Percentiles rank a stretch among this genome's conserved stretches.
phyloP scores from a whole-genome alignment of 2,797 vertebrate species.

The Pseudochaenichthys georgianus region DNA sequence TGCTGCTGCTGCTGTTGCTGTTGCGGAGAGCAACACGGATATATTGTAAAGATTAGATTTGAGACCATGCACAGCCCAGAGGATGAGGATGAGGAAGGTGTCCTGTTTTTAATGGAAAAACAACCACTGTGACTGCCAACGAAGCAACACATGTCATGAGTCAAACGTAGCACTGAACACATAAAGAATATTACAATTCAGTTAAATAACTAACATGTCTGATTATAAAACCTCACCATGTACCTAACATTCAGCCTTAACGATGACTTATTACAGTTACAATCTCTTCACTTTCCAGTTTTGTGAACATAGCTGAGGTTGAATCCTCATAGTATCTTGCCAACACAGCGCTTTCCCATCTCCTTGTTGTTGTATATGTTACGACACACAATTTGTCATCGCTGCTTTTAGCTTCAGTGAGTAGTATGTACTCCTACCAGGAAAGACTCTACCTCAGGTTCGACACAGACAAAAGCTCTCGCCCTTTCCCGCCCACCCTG shows the following conservation, averaged over 20 bases:
- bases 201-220: slow-evolving; percentile 27
- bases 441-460: background rate
- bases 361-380: background rate
- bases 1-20: slow-evolving; percentile 51
- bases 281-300: background rate
- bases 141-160: slow-evolving; percentile 29
- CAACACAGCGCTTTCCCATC: slow-evolving; percentile 9
- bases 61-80: slow-evolving; percentile 46
- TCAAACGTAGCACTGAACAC: slow-evolving; percentile 31
- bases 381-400: background rate
- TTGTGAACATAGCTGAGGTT: slow-evolving; percentile 9
- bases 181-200: slow-evolving; percentile 35
- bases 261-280: slow-evolving; percentile 11
- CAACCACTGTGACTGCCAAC: slow-evolving; percentile 27
- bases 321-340: background rate
- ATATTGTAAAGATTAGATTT: slow-evolving; percentile 68
- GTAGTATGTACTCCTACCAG: background rate
- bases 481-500: background rate
- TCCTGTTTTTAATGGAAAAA: slow-evolving; percentile 59
- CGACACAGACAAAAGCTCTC: background rate
- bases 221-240: slow-evolving; percentile 9
- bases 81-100: slow-evolving; percentile 38
- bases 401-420: background rate
- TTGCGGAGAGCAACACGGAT: slow-evolving; percentile 58
- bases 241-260: slow-evolving; percentile 26